Percentiles rank a stretch among this genome's conserved stretches.
Evolutionary conservation across 2,888 invertebrate genomes (phyloP).

Genomic region (Drosophila lutescens): DNA sequence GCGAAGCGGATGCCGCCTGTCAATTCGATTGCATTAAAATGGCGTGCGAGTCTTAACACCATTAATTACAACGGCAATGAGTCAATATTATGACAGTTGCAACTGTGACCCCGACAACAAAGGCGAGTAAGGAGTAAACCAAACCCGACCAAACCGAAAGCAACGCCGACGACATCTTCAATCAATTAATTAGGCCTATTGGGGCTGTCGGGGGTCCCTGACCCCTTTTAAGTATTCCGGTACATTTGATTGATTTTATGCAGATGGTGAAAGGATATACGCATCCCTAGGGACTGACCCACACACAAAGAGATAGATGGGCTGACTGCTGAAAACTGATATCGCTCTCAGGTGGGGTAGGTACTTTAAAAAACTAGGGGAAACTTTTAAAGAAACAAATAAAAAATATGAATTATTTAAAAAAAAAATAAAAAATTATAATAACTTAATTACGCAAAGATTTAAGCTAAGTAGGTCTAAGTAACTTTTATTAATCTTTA

Average conservation of each 20-base stretch:
- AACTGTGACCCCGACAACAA: conserved; percentile 32
- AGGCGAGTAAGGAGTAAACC: conserved; percentile 7
- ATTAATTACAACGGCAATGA: conserved; percentile 75
- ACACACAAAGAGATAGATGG: conserved; percentile 11
- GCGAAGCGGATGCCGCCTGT: conserved; percentile 63
- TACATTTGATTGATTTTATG: conserved; percentile 49
- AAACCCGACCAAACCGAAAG: background rate
- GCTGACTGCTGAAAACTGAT: conserved; percentile 1
- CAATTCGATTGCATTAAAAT: conserved; percentile 70
- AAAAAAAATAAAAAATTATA: too few species aligned
- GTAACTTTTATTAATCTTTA: too few species aligned
- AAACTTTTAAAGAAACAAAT: background rate
- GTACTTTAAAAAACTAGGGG: too few species aligned
- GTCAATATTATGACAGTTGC: conserved; percentile 73
- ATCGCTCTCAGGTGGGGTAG: conserved; percentile 1
- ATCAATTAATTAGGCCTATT: conserved; percentile 66
- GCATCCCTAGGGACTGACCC: background rate
- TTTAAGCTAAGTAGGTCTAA: too few species aligned
- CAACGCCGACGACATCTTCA: conserved; percentile 40
- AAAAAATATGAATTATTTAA: too few species aligned
- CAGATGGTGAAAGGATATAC: conserved; percentile 36
- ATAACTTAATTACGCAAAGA: too few species aligned
- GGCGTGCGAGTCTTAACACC: conserved; percentile 73
- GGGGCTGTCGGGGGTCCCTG: conserved; percentile 11
- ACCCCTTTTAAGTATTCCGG: conserved; percentile 25